These are phyloP conservation scores for Ploceus nigricollis DNA, from an alignment of 2,113 vertebrate genomes.

Conservation along the genomic window DNA sequence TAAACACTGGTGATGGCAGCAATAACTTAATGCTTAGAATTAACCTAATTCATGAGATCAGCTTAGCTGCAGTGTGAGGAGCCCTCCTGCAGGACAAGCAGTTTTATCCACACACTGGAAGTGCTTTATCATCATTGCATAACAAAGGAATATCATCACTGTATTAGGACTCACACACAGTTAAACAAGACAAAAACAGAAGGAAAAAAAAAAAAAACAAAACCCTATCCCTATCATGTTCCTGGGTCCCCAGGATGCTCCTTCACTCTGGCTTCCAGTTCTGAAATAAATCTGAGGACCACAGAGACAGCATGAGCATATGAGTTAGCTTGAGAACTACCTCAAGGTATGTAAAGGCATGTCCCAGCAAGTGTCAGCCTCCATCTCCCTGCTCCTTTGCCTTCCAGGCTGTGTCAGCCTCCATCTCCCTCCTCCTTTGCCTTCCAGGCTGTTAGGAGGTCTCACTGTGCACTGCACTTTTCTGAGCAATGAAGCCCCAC, in stretches of 20 bases:
- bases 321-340: background rate
- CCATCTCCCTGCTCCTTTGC: background rate
- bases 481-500: background rate
- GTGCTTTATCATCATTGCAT: background rate
- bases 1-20: background rate
- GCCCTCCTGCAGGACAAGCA: background rate
- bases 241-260: background rate
- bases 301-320: background rate
- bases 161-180: background rate
- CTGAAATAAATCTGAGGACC: background rate
- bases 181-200: slow-evolving; percentile 3
- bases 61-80: slow-evolving; percentile 30
- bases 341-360: rapidly evolving
- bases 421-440: background rate
- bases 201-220: background rate
- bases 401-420: background rate
- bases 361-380: background rate
- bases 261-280: slow-evolving; percentile 20
- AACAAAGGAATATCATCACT: slow-evolving; percentile 26
- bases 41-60: slow-evolving; percentile 30
- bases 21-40: background rate
- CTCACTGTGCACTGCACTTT: background rate
- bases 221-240: background rate
- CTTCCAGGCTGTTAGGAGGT: background rate
- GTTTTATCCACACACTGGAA: background rate